These are phyloP conservation scores for Psilopsiagon aurifrons DNA, from an alignment of 2,113 vertebrate genomes.

Conservation along the genomic window DNA sequence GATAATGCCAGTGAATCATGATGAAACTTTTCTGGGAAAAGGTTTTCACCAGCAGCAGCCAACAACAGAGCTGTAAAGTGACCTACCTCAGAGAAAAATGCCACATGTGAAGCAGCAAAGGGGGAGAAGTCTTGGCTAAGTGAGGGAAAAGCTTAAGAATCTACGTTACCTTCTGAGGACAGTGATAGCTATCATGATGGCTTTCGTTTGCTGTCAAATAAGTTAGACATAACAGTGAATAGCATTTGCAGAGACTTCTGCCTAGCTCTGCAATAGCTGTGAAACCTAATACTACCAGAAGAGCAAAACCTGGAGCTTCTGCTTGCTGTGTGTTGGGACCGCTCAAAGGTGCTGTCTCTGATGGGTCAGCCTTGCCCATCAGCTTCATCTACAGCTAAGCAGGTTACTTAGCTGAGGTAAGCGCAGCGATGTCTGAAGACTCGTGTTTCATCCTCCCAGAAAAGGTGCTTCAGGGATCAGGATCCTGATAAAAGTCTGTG, in stretches of 20 bases:
- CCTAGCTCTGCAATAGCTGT: not conserved
- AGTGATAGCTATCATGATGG: not conserved
- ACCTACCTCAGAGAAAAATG: not conserved
- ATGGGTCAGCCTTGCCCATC: not conserved
- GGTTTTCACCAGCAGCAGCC: not conserved
- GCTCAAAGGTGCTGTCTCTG: not conserved
- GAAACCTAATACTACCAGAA: not conserved
- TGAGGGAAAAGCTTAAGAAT: not conserved
- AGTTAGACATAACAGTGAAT: not conserved
- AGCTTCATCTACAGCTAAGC: not conserved
- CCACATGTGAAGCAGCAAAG: not conserved
- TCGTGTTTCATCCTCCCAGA: not conserved
- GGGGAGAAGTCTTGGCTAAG: not conserved
- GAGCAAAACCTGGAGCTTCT: not conserved
- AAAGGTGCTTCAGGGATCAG: not conserved
- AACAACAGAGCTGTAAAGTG: not conserved
- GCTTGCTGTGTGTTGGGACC: not conserved
- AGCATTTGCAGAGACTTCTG: not conserved
- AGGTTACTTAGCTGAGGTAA: not conserved
- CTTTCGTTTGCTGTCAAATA: not conserved
- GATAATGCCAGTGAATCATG: not conserved
- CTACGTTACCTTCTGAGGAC: not conserved
- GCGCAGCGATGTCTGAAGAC: not conserved
- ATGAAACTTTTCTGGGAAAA: not conserved
- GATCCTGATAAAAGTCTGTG: not conserved